phyloP scores from a whole-genome alignment of 2,888 invertebrate species.

The Athripsodes cinereus region DNA sequence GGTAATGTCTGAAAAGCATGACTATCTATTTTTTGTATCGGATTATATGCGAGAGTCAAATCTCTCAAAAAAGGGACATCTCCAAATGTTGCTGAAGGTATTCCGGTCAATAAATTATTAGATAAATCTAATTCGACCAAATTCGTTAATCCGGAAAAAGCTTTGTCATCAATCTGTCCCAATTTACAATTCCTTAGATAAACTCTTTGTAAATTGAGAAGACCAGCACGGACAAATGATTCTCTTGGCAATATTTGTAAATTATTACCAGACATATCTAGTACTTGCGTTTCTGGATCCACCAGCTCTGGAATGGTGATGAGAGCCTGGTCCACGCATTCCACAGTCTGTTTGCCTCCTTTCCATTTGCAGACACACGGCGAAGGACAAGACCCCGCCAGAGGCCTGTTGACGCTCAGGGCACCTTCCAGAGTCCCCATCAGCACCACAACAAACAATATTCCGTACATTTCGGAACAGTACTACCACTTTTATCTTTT shows the following conservation, averaged over 20 bases:
- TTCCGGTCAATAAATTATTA: constrained; percentile 70
- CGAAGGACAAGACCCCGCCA: constrained; percentile 61
- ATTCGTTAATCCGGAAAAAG: constrained; percentile 82
- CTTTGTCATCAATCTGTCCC: constrained; percentile 77
- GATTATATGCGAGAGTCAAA: constrained; percentile 73
- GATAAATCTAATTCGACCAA: constrained; percentile 85
- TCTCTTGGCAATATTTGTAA: constrained; percentile 76
- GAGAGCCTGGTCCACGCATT: constrained; percentile 77
- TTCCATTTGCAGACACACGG: constrained; percentile 92
- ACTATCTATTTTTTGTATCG: constrained; percentile 71
- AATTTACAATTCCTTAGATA: constrained; percentile 79
- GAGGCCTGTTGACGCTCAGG: constrained; percentile 34
- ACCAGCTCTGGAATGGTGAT: constrained; percentile 81
- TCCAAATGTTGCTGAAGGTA: constrained; percentile 74
- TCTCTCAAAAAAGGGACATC: constrained; percentile 78
- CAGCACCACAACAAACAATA: constrained; percentile 16
- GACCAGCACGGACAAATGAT: constrained; percentile 72
- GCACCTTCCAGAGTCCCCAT: constrained; percentile 12
- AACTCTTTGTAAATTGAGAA: constrained; percentile 81
- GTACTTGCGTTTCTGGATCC: constrained; percentile 83
- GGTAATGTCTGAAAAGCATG: constrained; percentile 69
- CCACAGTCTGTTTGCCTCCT: constrained; percentile 87
- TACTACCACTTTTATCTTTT: constrained; percentile 9
- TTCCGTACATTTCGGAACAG: constrained; percentile 11
- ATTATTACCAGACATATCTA: constrained; percentile 85